Conservation (phyloP, 2,113 vertebrate genomes). For the Megalops atlanticus region DNA sequence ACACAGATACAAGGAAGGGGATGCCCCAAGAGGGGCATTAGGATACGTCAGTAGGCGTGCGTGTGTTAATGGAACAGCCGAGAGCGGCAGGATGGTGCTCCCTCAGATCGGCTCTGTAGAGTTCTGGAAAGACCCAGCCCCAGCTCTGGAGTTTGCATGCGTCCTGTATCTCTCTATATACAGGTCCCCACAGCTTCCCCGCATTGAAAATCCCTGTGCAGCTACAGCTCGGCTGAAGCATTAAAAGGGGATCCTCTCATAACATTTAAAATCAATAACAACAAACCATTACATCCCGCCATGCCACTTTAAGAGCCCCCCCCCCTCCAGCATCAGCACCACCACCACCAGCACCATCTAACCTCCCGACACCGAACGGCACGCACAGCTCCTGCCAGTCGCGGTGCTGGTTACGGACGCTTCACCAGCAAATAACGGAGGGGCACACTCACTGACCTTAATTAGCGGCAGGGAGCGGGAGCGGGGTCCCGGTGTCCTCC, state of each 20-base stretch:
- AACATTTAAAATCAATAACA: not conserved
- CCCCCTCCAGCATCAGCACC: not conserved
- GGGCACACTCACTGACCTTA: conserved; percentile 26
- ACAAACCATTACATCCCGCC: not conserved
- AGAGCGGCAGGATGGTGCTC: not conserved
- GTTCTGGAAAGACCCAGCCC: not conserved
- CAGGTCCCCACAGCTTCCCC: not conserved
- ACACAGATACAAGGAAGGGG: not conserved
- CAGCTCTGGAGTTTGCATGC: not conserved
- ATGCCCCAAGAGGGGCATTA: not conserved
- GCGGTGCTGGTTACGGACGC: not conserved
- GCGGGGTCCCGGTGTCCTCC: not conserved
- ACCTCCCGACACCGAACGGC: not conserved
- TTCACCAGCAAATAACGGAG: not conserved
- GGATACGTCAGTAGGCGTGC: not conserved
- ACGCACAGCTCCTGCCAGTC: not conserved
- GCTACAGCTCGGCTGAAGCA: not conserved
- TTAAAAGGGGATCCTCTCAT: not conserved
- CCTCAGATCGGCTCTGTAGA: not conserved
- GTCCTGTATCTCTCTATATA: not conserved
- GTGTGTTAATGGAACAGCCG: not conserved
- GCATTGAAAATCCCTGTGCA: not conserved
- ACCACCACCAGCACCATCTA: not conserved
- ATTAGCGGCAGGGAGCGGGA: not conserved
- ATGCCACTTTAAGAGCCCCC: not conserved